These are phyloP conservation scores for Crotophaga sulcirostris DNA, from an alignment of 2,113 vertebrate genomes.

Conservation along the genomic window DNA sequence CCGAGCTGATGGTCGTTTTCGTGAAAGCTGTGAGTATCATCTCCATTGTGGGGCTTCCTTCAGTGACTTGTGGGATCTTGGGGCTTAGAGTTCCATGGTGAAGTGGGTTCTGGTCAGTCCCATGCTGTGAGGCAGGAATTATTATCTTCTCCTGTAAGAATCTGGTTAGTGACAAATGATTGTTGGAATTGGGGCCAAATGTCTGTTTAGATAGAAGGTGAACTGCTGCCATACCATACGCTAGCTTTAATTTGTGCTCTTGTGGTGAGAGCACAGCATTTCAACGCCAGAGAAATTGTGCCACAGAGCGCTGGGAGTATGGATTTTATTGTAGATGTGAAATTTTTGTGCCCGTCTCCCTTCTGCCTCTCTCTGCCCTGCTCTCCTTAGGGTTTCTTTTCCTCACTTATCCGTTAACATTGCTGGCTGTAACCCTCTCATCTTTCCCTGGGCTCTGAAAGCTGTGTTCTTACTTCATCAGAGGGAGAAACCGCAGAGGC, in stretches of 20 bases:
- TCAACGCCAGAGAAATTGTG: neutral
- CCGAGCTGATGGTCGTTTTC: conserved; percentile 96
- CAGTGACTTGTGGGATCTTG: neutral
- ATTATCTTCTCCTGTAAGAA: neutral
- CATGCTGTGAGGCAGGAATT: neutral
- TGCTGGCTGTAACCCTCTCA: neutral
- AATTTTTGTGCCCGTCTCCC: neutral
- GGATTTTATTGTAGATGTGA: neutral
- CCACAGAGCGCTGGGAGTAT: neutral
- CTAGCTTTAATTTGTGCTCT: neutral
- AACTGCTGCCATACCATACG: neutral
- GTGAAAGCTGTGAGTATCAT: conserved; percentile 90
- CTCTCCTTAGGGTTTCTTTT: neutral
- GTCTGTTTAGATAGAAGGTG: neutral
- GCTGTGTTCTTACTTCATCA: neutral
- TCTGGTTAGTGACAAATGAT: neutral
- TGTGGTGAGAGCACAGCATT: neutral
- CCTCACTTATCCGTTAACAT: neutral
- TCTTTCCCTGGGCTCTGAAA: neutral
- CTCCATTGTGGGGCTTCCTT: conserved; percentile 19
- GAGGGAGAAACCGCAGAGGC: neutral
- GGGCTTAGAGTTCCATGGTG: neutral
- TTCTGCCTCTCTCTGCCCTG: neutral
- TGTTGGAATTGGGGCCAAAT: neutral
- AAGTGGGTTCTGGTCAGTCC: neutral